Percentiles rank a stretch among this genome's conserved stretches.
phyloP scores from a whole-genome alignment of 2,797 vertebrate genomes.

The Danio aesculapii region DNA sequence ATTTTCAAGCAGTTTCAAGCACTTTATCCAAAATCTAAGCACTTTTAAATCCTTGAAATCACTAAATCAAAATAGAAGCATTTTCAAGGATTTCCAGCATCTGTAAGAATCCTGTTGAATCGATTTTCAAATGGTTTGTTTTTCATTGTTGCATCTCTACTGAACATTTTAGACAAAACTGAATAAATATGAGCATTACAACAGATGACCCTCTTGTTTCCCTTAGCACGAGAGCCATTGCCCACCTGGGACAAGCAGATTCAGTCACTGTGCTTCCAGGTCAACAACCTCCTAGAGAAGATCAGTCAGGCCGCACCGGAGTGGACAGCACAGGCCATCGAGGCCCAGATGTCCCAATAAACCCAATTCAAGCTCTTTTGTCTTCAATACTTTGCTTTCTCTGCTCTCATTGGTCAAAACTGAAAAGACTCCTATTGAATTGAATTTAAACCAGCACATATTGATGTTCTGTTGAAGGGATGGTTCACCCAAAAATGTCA shows the following conservation, averaged over 20 bases:
- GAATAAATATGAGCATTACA: not conserved
- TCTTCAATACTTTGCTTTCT: not conserved
- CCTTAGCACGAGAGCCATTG: conserved; percentile 91
- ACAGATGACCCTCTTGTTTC: not conserved
- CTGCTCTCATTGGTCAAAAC: conserved; percentile 34
- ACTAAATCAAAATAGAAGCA: no score
- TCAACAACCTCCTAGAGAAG: conserved; percentile 98
- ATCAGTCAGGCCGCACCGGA: conserved; percentile 94
- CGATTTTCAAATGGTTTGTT: no score
- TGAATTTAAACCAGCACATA: not conserved
- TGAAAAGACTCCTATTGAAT: conserved; percentile 12
- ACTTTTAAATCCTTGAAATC: no score
- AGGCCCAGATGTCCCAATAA: conserved; percentile 97
- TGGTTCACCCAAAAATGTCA: no score
- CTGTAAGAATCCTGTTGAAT: no score
- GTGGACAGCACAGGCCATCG: conserved; percentile 97
- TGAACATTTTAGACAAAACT: not conserved
- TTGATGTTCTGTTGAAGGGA: not conserved
- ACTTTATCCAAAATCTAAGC: no score
- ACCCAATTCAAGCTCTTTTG: not conserved
- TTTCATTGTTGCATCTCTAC: no score
- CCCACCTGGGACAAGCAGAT: conserved; percentile 99
- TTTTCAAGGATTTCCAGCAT: no score
- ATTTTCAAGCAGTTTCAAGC: no score
- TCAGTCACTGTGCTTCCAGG: conserved; percentile 98